Evolutionary conservation across 2,888 invertebrate genomes (phyloP).

Genomic region (Crocallis elinguaria): DNA sequence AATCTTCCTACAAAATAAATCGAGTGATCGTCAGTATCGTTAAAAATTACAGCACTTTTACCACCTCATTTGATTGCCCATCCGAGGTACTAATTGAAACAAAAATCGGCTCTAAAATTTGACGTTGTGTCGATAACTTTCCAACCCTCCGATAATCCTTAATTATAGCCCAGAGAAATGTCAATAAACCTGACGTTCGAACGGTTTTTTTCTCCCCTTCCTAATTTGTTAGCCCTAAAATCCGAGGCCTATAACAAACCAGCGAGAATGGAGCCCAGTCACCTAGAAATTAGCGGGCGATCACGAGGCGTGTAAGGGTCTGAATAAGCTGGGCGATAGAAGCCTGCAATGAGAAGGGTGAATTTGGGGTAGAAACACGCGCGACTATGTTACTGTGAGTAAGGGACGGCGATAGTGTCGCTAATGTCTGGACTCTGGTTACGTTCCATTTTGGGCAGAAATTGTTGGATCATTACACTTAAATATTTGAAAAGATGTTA

Average conservation of each 20-base stretch:
- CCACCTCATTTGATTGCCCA: conserved; percentile 50
- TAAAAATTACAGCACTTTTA: conserved; percentile 37
- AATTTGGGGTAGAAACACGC: conserved; percentile 68
- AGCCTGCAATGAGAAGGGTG: conserved; percentile 75
- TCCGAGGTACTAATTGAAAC: conserved; percentile 61
- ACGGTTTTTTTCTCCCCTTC: conserved; percentile 73
- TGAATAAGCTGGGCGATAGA: conserved; percentile 51
- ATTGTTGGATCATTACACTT: neutral
- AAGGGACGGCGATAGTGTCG: conserved; percentile 54
- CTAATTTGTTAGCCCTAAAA: conserved; percentile 82
- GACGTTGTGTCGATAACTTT: conserved; percentile 70
- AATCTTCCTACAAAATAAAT: conserved; percentile 23
- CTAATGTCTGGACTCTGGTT: conserved; percentile 43
- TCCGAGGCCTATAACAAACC: conserved; percentile 65
- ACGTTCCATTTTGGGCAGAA: conserved; percentile 55
- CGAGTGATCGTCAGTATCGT: conserved; percentile 18
- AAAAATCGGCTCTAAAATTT: conserved; percentile 71
- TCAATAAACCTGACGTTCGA: conserved; percentile 79
- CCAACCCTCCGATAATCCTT: conserved; percentile 69
- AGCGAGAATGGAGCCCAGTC: conserved; percentile 40
- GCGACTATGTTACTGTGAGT: conserved; percentile 58
- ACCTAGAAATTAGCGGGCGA: conserved; percentile 14
- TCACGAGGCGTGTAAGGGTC: conserved; percentile 41
- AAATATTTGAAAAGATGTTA: neutral
- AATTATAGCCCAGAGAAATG: conserved; percentile 79